Evolutionary conservation across 2,113 vertebrate genomes (phyloP).

Genomic region (Castor canadensis): DNA sequence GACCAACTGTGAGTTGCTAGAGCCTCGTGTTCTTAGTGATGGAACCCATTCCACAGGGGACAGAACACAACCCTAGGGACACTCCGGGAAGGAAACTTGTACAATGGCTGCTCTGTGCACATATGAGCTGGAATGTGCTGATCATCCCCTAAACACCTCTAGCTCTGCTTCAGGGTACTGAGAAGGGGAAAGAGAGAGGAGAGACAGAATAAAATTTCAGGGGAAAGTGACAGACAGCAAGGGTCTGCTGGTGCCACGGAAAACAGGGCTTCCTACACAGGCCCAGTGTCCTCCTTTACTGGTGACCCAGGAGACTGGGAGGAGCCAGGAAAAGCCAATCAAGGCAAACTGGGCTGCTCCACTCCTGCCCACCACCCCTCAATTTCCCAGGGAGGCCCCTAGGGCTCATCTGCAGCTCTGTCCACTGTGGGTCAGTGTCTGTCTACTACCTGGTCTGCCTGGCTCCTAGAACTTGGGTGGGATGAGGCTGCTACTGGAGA

Average conservation of each 20-base stretch:
- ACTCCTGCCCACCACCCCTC: too few relatives aligned
- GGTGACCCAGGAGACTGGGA: background rate
- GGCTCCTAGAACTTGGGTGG: too few relatives aligned
- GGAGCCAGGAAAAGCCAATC: background rate
- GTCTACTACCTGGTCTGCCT: background rate
- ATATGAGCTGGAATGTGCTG: background rate
- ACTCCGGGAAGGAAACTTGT: too few relatives aligned
- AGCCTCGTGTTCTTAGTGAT: too few relatives aligned
- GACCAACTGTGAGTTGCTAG: fast-evolving
- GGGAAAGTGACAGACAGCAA: background rate
- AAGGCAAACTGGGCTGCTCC: background rate
- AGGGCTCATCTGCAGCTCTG: background rate
- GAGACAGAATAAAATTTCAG: background rate
- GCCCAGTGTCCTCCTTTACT: background rate
- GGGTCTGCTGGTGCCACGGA: background rate
- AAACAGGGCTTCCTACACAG: background rate
- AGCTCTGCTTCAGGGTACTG: background rate
- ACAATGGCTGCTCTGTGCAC: background rate
- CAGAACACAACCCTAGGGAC: too few relatives aligned
- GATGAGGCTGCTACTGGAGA: fast-evolving
- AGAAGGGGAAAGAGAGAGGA: background rate
- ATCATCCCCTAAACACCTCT: fast-evolving
- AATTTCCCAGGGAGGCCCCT: background rate
- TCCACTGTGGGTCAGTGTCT: background rate
- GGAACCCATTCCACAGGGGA: background rate